Conservation (phyloP, 35 echinoderm and acorn worm genomes). For the Ptychodera flava region DNA sequence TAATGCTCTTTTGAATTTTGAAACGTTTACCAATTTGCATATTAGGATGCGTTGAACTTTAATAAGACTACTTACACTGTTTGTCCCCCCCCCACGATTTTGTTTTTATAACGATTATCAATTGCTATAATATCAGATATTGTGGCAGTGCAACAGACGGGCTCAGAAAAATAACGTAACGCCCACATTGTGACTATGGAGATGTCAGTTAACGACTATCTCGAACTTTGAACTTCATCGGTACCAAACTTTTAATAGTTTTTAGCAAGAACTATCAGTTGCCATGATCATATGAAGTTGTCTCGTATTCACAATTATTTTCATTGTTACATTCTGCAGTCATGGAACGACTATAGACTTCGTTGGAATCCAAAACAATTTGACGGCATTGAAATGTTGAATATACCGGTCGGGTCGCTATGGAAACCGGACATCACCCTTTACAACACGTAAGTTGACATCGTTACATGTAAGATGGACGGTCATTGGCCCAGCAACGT, state of each 20-base stretch:
- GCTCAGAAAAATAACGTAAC: too few relatives aligned
- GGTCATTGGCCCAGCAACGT: not conserved
- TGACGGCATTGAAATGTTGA: conserved; percentile 46
- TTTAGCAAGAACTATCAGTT: not conserved
- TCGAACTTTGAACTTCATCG: too few relatives aligned
- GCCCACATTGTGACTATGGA: too few relatives aligned
- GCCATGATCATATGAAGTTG: not conserved
- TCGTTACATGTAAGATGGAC: not conserved
- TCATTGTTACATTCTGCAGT: conserved; percentile 27
- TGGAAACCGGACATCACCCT: conserved; percentile 95
- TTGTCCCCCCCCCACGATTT: too few relatives aligned
- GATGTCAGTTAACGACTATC: too few relatives aligned
- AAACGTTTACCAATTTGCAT: too few relatives aligned
- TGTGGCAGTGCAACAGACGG: too few relatives aligned
- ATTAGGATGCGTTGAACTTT: too few relatives aligned
- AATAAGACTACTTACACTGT: too few relatives aligned
- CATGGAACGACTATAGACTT: conserved; percentile 71
- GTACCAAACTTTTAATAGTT: not conserved
- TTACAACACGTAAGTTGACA: conserved; percentile 75
- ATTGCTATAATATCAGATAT: too few relatives aligned
- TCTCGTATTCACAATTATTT: not conserved
- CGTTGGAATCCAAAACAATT: conserved; percentile 47
- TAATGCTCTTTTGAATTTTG: too few relatives aligned
- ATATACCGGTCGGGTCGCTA: conserved; percentile 54
- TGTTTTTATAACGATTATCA: too few relatives aligned